Percentiles rank a stretch among this genome's conserved stretches.
These are phyloP conservation scores for Monopterus albus DNA, from an alignment of 2,113 vertebrate genomes.

Conservation along the genomic window DNA sequence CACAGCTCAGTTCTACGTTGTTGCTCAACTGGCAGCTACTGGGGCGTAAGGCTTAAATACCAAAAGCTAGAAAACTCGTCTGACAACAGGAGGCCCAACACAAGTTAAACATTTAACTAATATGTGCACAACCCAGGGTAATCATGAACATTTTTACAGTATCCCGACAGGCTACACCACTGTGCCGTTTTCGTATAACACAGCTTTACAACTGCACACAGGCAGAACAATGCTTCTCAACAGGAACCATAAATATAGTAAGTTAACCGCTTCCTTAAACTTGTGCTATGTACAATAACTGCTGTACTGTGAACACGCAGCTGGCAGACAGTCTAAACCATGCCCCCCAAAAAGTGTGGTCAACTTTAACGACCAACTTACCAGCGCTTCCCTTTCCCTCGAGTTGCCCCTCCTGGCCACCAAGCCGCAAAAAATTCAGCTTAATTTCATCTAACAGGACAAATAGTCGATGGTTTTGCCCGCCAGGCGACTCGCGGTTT, in stretches of 20 bases:
- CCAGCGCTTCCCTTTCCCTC: constrained; percentile 71
- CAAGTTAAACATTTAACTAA: constrained; percentile 19
- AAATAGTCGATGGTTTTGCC: not conserved
- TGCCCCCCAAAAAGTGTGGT: constrained; percentile 48
- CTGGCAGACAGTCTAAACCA: constrained; percentile 15
- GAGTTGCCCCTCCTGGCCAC: constrained; percentile 52
- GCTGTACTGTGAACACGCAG: constrained; percentile 5
- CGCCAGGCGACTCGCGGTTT: constrained; percentile 3
- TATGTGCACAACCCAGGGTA: not conserved
- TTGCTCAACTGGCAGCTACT: not conserved
- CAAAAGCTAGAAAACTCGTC: not conserved
- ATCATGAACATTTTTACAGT: constrained; percentile 15
- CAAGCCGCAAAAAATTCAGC: constrained; percentile 36
- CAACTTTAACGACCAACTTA: constrained; percentile 76
- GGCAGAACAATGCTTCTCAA: not conserved
- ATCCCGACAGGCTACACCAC: constrained; percentile 6
- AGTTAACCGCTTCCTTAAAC: not conserved
- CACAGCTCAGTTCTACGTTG: not conserved
- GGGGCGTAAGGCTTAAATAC: not conserved
- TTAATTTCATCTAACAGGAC: constrained; percentile 31
- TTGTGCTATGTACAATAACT: not conserved
- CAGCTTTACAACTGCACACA: not conserved
- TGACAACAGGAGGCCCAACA: not conserved
- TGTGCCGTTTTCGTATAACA: constrained; percentile 7
- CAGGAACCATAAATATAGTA: not conserved